Conservation (phyloP, 2,113 vertebrate genomes). For the Laticauda colubrina region DNA sequence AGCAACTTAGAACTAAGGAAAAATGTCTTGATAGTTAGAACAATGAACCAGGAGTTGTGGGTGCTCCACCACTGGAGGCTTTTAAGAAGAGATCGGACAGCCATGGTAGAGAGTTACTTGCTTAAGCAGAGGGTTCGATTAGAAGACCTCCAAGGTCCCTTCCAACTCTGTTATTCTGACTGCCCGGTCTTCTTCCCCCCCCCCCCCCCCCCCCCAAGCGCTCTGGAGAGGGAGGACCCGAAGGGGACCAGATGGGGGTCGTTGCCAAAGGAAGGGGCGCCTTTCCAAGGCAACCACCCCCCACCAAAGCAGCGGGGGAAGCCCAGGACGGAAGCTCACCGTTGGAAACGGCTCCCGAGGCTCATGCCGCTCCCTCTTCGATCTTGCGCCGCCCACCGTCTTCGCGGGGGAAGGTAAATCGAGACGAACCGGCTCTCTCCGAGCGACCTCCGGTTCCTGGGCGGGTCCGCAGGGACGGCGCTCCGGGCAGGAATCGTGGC, state of each 20-base stretch:
- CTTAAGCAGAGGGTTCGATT: neutral
- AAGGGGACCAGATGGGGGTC: neutral
- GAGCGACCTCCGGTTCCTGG: neutral
- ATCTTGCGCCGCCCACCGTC: neutral
- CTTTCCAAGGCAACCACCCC: neutral
- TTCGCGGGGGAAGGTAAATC: no score
- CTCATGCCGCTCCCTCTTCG: neutral
- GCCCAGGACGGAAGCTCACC: neutral
- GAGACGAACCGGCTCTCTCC: no score
- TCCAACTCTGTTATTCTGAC: neutral
- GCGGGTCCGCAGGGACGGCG: neutral
- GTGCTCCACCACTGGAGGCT: neutral
- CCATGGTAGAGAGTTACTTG: no score
- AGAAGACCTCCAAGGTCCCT: neutral
- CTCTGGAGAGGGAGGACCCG: neutral
- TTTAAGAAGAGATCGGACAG: neutral
- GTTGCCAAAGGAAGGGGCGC: neutral
- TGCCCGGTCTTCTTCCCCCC: no score
- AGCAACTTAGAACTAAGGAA: neutral
- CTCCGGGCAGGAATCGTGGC: neutral
- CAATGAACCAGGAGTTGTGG: neutral
- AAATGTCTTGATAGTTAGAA: neutral
- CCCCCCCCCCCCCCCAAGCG: neutral
- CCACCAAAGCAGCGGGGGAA: no score
- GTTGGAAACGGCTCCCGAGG: neutral